These are phyloP conservation scores for Nothocercus julius DNA, from an alignment of 2,113 vertebrate species.

Conservation along the genomic window DNA sequence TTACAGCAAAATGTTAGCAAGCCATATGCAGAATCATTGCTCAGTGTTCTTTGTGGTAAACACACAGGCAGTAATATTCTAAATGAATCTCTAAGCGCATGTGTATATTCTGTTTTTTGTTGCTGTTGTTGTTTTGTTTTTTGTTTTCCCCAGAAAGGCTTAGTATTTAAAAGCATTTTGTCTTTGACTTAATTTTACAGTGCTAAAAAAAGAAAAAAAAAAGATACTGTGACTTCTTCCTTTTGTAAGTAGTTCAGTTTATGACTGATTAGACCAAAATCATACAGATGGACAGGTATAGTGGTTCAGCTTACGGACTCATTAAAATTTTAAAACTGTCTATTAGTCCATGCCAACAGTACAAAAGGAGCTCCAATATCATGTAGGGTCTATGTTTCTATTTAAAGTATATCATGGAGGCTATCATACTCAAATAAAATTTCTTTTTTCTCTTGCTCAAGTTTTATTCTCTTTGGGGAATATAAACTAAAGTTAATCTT, in stretches of 20 bases:
- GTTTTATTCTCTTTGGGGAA: not conserved
- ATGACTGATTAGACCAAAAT: not conserved
- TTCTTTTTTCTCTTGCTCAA: not conserved
- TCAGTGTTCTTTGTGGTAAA: not conserved
- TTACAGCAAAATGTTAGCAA: not conserved
- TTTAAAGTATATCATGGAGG: no score
- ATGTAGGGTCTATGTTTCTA: not conserved
- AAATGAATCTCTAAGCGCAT: not conserved
- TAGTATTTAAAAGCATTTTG: not conserved
- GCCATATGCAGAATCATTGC: not conserved
- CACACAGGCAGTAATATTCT: not conserved
- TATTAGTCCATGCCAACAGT: not conserved
- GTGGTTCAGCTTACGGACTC: not conserved
- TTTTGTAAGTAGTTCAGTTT: not conserved
- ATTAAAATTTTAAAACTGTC: not conserved
- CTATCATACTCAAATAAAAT: not conserved
- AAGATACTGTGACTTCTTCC: not conserved
- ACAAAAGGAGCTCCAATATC: not conserved
- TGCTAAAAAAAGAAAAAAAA: not conserved
- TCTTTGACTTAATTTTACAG: not conserved
- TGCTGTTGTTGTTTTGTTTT: not conserved
- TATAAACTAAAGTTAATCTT: no score
- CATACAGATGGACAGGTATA: not conserved
- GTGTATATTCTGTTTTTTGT: not conserved
- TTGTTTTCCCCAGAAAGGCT: not conserved